Evolutionary conservation across 2,888 invertebrate species (phyloP).

Genomic region (Ryuthela nishihirai): DNA sequence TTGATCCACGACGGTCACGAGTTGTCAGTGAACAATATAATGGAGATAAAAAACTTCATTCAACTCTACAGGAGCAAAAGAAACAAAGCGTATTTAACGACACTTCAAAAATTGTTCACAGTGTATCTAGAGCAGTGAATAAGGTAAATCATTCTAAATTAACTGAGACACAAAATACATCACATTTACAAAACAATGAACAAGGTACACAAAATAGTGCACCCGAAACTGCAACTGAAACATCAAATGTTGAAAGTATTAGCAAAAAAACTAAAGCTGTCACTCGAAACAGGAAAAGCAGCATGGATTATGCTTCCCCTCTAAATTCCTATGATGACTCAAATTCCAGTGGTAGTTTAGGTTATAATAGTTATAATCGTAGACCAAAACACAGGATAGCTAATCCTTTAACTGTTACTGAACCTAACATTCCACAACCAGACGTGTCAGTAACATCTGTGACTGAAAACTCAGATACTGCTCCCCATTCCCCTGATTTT

Average conservation of each 20-base stretch:
- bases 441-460: neutral
- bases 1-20: slow-evolving; percentile 5
- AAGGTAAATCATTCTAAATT: neutral
- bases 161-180: neutral
- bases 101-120: too few relatives aligned
- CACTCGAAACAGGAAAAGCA: slow-evolving; percentile 44
- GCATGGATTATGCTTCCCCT: slow-evolving; percentile 50
- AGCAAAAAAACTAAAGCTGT: slow-evolving; percentile 36
- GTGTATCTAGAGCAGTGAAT: neutral
- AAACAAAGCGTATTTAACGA: too few relatives aligned
- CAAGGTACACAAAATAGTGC: slow-evolving; percentile 18
- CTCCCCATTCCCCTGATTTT: slow-evolving; percentile 18
- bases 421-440: neutral
- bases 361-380: slow-evolving; percentile 47
- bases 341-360: slow-evolving; percentile 38
- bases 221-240: slow-evolving; percentile 17
- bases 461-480: neutral
- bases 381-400: slow-evolving; percentile 22
- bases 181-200: slow-evolving; percentile 1
- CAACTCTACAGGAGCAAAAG: too few relatives aligned
- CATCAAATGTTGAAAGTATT: neutral
- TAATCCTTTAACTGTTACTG: neutral
- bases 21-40: too few relatives aligned
- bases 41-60: too few relatives aligned
- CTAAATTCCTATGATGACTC: slow-evolving; percentile 45